Evolutionary conservation across 2,888 invertebrate species (phyloP), one percentile per base, ranked within the genome.

Genomic region (Scotopteryx bipunctaria): DNA sequence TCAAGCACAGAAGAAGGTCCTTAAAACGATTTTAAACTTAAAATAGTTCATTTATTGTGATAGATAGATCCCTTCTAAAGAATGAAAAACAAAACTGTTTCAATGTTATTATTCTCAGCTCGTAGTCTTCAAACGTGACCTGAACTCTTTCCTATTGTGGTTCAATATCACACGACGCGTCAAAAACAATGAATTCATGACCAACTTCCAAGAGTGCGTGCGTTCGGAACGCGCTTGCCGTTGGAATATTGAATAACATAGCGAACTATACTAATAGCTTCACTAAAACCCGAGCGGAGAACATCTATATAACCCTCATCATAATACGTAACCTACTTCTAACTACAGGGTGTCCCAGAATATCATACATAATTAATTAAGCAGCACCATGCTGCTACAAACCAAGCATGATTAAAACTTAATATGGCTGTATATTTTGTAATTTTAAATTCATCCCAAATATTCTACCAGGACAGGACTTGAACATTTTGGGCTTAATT

Each of bases 161-260:
- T 83, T 80, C 81, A 82, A 85, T 87, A 86, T 83, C 83, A 83
- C 81, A 81, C 81, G 78, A 74, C 73, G 76, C 76, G 78, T 83
- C 77, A 82, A 80, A 86, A 86, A 88, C 86, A 88, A 88, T 87
- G 81, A 86, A 82, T 81, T 82, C 86, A 88, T 79, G 84, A 86
- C 78, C 82, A 84, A 83, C 81, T 83, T 77, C 81, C 81, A 81
- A 62, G 59, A 60, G 73, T 75, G 83, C 80, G 82, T 80, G 78
- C 74, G 82, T 73, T 72, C 61, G 66, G 64, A 66, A 76, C 69
- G 72, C 69, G 63, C 48, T 65, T 61, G 69, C 75, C 66, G 54
- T 63, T 63, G 69, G 83, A 83, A 85, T 86, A 77, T 76, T 79
- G 74, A 82, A 67, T 78, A 74, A 83, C 71, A 73, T 69, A 69